Percentiles rank a stretch among this genome's conserved stretches.
Conservation (phyloP, 2,113 vertebrate species). For the Rousettus leschenaultii region DNA sequence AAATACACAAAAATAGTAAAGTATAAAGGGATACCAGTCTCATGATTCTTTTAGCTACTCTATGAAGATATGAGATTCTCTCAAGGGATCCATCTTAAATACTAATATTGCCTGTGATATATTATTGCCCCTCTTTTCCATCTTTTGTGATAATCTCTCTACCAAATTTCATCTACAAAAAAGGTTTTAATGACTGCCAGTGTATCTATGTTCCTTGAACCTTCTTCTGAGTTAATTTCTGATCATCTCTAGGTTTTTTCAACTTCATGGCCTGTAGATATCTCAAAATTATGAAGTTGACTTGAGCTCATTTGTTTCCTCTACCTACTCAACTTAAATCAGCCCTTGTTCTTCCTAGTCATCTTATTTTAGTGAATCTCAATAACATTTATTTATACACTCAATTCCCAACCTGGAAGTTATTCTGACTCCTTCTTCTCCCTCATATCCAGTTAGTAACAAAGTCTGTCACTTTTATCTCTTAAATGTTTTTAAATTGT, state of each 20-base stretch:
- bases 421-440: background rate
- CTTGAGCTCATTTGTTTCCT: background rate
- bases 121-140: background rate
- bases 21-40: background rate
- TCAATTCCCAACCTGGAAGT: background rate
- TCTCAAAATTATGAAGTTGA: background rate
- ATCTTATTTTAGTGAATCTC: background rate
- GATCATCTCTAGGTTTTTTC: background rate
- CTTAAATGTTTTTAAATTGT: background rate
- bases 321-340: background rate
- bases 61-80: background rate
- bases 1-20: conserved; percentile 32
- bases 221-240: background rate
- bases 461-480: background rate
- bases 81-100: background rate
- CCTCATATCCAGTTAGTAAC: background rate
- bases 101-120: background rate
- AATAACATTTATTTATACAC: background rate
- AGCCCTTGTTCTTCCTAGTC: background rate
- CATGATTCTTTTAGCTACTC: background rate
- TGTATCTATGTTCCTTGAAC: background rate
- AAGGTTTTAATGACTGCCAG: background rate
- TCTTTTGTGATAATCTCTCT: background rate
- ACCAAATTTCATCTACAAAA: background rate
- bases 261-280: background rate